These are phyloP conservation scores for Pelosia muscerda DNA, from an alignment of 2,888 invertebrate species.

Conservation along the genomic window DNA sequence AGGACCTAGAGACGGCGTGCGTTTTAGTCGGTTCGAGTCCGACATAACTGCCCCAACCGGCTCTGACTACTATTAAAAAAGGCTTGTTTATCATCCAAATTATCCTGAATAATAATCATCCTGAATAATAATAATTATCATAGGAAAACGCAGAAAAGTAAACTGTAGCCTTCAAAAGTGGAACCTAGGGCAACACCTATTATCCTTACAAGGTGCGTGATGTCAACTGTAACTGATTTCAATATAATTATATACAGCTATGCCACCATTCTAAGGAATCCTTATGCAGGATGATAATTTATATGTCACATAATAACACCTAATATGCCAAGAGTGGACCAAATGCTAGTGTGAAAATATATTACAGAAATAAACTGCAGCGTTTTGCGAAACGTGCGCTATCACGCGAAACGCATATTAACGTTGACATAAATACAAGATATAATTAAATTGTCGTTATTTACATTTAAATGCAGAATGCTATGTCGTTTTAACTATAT, in stretches of 20 bases:
- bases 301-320: constrained; percentile 38
- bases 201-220: too few relatives aligned
- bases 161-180: too few relatives aligned
- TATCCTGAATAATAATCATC: too few relatives aligned
- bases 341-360: constrained; percentile 48
- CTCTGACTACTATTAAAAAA: too few relatives aligned
- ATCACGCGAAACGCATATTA: constrained; percentile 66
- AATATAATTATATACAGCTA: not conserved
- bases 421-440: constrained; percentile 54
- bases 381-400: constrained; percentile 42
- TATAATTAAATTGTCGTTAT: constrained; percentile 65
- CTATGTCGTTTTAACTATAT: constrained; percentile 46
- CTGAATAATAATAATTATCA: too few relatives aligned
- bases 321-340: constrained; percentile 38
- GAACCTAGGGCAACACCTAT: too few relatives aligned
- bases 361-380: constrained; percentile 47
- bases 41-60: too few relatives aligned
- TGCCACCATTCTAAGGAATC: not conserved
- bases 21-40: too few relatives aligned
- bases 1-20: too few relatives aligned
- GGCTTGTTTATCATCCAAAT: too few relatives aligned
- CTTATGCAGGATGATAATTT: constrained; percentile 18
- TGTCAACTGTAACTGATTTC: not conserved
- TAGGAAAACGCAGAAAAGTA: too few relatives aligned
- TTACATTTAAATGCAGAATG: constrained; percentile 43